A percentile compares a stretch with the other conserved stretches of the same genome.
Conservation (phyloP, 2,113 vertebrate genomes). For the Poicephalus meyeri region DNA sequence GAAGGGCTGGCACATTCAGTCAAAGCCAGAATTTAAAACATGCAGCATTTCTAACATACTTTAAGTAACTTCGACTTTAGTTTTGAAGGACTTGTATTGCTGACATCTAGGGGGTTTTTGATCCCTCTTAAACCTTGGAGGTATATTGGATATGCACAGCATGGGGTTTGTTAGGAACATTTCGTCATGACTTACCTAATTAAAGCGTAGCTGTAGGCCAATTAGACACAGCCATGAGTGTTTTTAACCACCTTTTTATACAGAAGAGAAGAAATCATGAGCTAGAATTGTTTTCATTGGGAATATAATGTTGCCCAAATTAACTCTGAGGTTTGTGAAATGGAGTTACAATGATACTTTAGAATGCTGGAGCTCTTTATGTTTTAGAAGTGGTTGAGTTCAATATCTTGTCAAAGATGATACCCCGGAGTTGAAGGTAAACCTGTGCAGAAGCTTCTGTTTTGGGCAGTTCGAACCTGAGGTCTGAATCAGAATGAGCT, state of each 20-base stretch:
- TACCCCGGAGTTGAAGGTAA: not conserved
- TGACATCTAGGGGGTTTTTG: not conserved
- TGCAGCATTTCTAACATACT: not conserved
- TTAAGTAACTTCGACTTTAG: not conserved
- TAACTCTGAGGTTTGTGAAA: not conserved
- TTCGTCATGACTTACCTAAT: conserved; percentile 4
- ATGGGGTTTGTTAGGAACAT: not conserved
- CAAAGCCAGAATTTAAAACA: not conserved
- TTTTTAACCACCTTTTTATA: not conserved
- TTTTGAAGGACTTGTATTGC: not conserved
- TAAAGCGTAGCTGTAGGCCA: not conserved
- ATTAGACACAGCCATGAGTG: not conserved
- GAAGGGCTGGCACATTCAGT: not conserved
- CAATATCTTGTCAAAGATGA: not conserved
- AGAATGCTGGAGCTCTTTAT: not conserved
- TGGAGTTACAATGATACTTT: not conserved
- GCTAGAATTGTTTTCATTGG: not conserved
- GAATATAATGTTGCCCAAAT: not conserved
- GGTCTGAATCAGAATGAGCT: not conserved
- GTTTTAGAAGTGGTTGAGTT: not conserved
- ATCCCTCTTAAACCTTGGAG: not conserved
- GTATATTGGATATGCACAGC: not conserved
- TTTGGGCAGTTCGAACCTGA: not conserved
- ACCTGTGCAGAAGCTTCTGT: not conserved
- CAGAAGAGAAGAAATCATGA: not conserved